phyloP scores from a whole-genome alignment of 2,797 vertebrate genomes.

The Saxicola maurus region DNA sequence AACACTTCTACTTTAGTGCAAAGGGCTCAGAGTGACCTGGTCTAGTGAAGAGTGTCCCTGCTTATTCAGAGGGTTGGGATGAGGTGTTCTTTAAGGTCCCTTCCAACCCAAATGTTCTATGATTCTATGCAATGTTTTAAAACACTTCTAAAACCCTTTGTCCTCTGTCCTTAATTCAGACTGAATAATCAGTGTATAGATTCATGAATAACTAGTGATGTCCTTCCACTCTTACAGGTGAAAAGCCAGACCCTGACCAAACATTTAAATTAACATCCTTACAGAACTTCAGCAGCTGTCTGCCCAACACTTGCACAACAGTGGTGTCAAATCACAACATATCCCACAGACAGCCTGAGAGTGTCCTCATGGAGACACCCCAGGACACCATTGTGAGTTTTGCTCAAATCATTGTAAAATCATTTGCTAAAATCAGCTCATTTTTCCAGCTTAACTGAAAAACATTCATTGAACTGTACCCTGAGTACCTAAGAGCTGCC shows the following conservation, averaged over 20 bases:
- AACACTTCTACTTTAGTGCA: too few relatives aligned
- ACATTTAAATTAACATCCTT: slow-evolving; percentile 93
- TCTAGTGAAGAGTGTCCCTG: not conserved
- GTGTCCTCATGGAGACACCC: slow-evolving; percentile 93
- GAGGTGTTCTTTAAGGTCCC: not conserved
- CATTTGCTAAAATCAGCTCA: not conserved
- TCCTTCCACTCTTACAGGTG: slow-evolving; percentile 74
- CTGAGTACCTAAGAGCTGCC: not conserved
- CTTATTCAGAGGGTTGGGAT: not conserved
- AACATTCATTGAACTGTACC: not conserved
- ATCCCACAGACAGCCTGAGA: slow-evolving; percentile 85
- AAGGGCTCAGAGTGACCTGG: not conserved
- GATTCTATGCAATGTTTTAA: not conserved
- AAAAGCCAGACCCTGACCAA: slow-evolving; percentile 97
- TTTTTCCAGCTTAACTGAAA: not conserved
- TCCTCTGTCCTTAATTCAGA: not conserved
- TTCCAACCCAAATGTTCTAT: not conserved
- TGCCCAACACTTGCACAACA: slow-evolving; percentile 85
- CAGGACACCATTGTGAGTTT: slow-evolving; percentile 92
- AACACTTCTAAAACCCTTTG: not conserved
- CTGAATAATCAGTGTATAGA: fast-evolving
- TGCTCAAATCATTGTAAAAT: not conserved
- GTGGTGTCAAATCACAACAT: slow-evolving; percentile 86
- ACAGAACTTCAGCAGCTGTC: slow-evolving; percentile 86
- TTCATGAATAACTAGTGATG: not conserved